phyloP scores from a whole-genome alignment of 2,113 vertebrate species.

The Galemys pyrenaicus region DNA sequence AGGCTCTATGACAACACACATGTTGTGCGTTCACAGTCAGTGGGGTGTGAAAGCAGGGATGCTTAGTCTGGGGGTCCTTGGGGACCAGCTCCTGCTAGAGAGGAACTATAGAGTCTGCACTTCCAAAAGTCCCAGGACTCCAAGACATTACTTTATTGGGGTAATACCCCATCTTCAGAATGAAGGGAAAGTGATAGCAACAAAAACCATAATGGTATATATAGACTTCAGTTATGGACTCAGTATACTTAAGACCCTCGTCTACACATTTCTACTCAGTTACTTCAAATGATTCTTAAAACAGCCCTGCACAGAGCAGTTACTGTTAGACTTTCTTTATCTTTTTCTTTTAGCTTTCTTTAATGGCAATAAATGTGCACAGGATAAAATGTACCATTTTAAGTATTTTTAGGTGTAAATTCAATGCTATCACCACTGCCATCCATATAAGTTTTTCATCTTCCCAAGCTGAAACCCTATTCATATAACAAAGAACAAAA shows the following conservation, averaged over 20 bases:
- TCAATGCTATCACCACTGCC: not conserved
- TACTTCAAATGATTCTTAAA: not conserved
- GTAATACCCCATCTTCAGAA: too few relatives aligned
- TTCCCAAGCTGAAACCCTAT: not conserved
- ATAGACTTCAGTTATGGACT: rapidly evolving
- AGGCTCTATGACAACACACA: not conserved
- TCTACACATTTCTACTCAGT: not conserved
- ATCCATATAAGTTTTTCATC: not conserved
- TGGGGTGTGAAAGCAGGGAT: not conserved
- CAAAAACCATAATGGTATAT: rapidly evolving
- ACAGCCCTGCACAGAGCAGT: not conserved
- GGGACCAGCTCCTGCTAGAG: not conserved
- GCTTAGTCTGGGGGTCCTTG: rapidly evolving
- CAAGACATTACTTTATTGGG: not conserved
- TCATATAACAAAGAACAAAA: not conserved
- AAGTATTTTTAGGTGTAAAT: not conserved
- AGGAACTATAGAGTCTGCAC: not conserved
- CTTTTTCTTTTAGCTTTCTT: not conserved
- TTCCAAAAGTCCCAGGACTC: not conserved
- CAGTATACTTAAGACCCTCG: not conserved
- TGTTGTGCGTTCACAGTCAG: not conserved
- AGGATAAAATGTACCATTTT: not conserved
- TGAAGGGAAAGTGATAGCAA: not conserved
- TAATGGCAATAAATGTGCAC: not conserved
- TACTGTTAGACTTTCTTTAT: not conserved